A percentile compares a stretch with the other conserved stretches of the same genome.
Conservation (phyloP, 1,140 invertebrate genomes). For the Bombus impatiens region DNA sequence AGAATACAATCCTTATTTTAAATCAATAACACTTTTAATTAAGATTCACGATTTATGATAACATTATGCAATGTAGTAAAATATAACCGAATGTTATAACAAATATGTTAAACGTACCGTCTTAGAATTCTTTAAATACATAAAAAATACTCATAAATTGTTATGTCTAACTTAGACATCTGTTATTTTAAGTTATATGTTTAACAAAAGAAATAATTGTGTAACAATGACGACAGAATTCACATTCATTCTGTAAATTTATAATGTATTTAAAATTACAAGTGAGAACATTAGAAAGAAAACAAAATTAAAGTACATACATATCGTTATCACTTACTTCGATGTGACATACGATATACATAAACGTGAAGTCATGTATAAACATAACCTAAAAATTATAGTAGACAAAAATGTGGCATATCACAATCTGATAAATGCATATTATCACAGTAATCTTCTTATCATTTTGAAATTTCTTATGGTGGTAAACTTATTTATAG, state of each 20-base stretch:
- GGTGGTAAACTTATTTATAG: not conserved
- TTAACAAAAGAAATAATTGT: not conserved
- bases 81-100: not conserved
- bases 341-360: constrained; percentile 10
- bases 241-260: constrained; percentile 20
- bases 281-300: not conserved
- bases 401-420: not conserved
- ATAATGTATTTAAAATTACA: not conserved
- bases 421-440: not conserved
- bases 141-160: constrained; percentile 39
- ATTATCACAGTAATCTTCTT: not conserved
- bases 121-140: not conserved
- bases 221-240: not conserved
- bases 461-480: not conserved
- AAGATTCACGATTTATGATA: not conserved
- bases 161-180: constrained; percentile 27
- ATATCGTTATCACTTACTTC: constrained; percentile 19
- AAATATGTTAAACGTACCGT: constrained; percentile 33
- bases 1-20: not conserved
- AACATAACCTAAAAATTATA: constrained; percentile 53
- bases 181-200: constrained; percentile 3
- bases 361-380: not conserved
- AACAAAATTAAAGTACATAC: not conserved
- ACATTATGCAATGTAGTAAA: not conserved
- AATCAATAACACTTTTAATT: not conserved